Base-by-base conservation (phyloP, 2,888 invertebrate genomes). In the Caenorhabditis sinica region DNA sequence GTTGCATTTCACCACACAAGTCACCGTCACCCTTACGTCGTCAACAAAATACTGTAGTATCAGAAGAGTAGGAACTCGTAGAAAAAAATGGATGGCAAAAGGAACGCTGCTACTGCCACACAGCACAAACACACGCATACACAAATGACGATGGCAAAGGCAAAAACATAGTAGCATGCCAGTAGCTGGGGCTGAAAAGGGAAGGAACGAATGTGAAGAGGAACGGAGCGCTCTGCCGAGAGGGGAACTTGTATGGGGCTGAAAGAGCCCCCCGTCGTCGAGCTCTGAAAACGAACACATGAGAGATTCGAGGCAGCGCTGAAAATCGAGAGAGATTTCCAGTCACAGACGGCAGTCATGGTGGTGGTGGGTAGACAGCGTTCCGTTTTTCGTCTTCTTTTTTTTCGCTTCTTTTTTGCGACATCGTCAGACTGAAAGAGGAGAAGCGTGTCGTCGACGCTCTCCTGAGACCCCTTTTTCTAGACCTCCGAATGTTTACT, bases 81-180 rank as follows among this genome's bases (percentile, higher is more conserved):
- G n/a, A n/a, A n/a, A n/a, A n/a, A n/a, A n/a, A n/a, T n/a, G n/a
- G n/a, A n/a, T n/a, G n/a, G n/a, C n/a, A 28, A n/a, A 25, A 43
- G n/a, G 49, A 30, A 11, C 15, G 40, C 33, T 9, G 25, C 43
- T 20, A 60, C 2, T n/a, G 28, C 25, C 3, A 45, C 43, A 45
- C 56, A 40, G 45, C 17, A 45, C 13, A 45, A 15, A 45, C 45
- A 45, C 45, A 6, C 45, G 17, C 45, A 49, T 45, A 25, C 20
- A 23, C 45, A 49, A 61, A 33, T 20, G 49, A 28, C 40, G 40
- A 53, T 25, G 56, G 68, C 66, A 73, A 63, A 73, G 61, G 73
- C 61, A 73, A 73, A 61, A 61, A 63, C 73, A 61, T 60, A 73
- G 73, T 73, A 73, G 73, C 73, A 69, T 69, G 33, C 20, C n/a